Conservation (phyloP, 1,140 invertebrate species). For the Aphelenchoides besseyi region DNA sequence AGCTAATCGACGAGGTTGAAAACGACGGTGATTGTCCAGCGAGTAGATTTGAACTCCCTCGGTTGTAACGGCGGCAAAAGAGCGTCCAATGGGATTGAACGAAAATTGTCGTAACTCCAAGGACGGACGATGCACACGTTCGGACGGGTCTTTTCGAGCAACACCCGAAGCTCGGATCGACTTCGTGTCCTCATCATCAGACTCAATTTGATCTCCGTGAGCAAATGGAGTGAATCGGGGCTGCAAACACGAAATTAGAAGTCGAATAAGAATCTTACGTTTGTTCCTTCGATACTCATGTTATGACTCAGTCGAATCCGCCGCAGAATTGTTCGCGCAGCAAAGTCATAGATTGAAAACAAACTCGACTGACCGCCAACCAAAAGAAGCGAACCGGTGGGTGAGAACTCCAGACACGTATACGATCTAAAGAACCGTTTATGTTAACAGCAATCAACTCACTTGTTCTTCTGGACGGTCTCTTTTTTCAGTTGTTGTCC, state of each 20-base stretch:
- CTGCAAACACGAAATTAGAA: constrained; percentile 21
- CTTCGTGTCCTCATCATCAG: constrained; percentile 35
- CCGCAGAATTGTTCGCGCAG: constrained; percentile 31
- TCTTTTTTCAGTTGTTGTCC: constrained; percentile 41
- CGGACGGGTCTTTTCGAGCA: constrained; percentile 38
- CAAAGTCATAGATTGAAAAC: constrained; percentile 47
- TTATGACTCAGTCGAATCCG: constrained; percentile 37
- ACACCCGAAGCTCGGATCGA: constrained; percentile 38
- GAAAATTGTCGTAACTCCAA: constrained; percentile 28
- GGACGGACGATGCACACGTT: constrained; percentile 31
- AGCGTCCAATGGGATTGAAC: constrained; percentile 43
- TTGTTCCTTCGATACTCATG: constrained; percentile 43
- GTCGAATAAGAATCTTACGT: constrained; percentile 25
- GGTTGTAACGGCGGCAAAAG: constrained; percentile 49
- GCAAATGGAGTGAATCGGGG: constrained; percentile 47
- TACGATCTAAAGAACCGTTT: constrained; percentile 32
- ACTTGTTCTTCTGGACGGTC: constrained; percentile 43
- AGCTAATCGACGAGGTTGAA: constrained; percentile 42
- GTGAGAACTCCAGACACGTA: constrained; percentile 48
- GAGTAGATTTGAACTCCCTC: constrained; percentile 46
- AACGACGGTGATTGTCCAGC: constrained; percentile 31
- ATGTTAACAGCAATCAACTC: background rate
- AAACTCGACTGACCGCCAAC: constrained; percentile 49
- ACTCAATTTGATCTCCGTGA: constrained; percentile 28
- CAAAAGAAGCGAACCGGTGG: constrained; percentile 33